These are phyloP conservation scores for Capra hircus DNA, from an alignment of 2,113 vertebrate species.

Conservation along the genomic window DNA sequence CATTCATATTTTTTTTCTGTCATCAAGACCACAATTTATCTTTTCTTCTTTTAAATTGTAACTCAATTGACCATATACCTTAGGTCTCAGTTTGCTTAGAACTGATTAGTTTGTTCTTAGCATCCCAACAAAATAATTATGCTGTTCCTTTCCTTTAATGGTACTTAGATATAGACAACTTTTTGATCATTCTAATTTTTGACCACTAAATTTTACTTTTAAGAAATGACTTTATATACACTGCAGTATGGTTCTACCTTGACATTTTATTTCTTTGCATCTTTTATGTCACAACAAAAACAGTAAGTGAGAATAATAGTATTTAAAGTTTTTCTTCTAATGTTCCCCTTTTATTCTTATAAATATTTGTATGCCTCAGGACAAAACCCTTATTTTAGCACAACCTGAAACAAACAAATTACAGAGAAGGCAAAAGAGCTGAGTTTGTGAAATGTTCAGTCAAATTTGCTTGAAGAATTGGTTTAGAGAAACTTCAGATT, in stretches of 20 bases:
- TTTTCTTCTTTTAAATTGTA: neutral
- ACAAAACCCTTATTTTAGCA: neutral
- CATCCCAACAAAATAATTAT: neutral
- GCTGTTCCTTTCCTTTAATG: neutral
- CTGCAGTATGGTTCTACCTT: neutral
- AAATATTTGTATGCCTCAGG: neutral
- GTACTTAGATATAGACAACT: neutral
- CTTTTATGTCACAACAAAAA: neutral
- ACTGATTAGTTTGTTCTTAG: neutral
- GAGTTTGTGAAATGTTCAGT: neutral
- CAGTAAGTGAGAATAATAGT: neutral
- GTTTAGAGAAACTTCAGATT: conserved; percentile 34
- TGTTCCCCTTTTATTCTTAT: neutral
- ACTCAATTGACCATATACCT: neutral
- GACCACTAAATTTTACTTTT: neutral
- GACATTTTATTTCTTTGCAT: neutral
- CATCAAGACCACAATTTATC: neutral
- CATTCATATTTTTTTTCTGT: neutral
- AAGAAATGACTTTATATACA: neutral
- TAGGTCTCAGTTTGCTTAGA: neutral
- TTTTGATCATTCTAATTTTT: neutral
- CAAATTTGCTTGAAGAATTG: conserved; percentile 37
- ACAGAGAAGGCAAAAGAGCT: neutral
- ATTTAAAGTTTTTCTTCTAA: neutral
- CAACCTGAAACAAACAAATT: neutral